These are phyloP conservation scores for Alligator mississippiensis DNA, from an alignment of 2,113 vertebrate genomes.

Conservation along the genomic window DNA sequence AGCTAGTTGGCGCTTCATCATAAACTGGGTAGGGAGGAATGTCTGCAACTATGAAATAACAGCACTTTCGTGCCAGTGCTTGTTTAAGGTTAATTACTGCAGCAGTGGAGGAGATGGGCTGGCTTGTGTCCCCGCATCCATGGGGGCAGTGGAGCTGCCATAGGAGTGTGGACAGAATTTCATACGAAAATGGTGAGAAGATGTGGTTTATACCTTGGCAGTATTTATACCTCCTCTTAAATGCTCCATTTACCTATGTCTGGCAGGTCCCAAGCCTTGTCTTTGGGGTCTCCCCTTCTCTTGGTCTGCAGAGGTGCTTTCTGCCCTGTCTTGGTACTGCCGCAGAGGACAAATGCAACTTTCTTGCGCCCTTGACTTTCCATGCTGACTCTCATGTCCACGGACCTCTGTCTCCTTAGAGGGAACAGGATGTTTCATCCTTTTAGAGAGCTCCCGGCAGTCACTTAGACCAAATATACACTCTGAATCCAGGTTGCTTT, in stretches of 20 bases:
- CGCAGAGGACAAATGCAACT: fast-evolving
- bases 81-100: constrained; percentile 37
- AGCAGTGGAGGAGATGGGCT: neutral
- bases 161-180: neutral
- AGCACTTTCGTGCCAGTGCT: constrained; percentile 42
- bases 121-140: neutral
- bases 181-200: neutral
- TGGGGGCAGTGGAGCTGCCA: neutral
- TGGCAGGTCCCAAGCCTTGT: neutral
- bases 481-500: neutral
- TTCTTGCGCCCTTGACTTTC: fast-evolving
- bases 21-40: constrained; percentile 57
- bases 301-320: neutral
- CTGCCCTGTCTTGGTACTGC: neutral
- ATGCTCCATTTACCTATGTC: neutral
- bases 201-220: neutral
- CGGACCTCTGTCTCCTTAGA: neutral
- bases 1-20: constrained; percentile 39
- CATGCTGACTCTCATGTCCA: fast-evolving
- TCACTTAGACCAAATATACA: neutral
- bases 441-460: neutral
- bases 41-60: constrained; percentile 41
- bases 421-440: neutral
- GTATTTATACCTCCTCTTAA: neutral
- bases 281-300: too few relatives aligned